Evolutionary conservation across 2,888 invertebrate species (phyloP).

Genomic region (Calameuta pallipes): DNA sequence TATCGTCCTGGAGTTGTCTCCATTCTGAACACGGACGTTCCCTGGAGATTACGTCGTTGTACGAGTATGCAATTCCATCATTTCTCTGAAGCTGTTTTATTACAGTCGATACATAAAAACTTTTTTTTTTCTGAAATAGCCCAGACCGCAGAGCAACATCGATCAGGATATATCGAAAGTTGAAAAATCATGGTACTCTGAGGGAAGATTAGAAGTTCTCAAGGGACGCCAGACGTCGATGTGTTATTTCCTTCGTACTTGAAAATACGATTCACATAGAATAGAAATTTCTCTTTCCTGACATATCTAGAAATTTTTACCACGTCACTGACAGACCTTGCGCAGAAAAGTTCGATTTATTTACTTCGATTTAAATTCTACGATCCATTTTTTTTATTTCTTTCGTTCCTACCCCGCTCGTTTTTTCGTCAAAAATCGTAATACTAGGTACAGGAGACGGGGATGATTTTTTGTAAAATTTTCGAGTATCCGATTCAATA

Average conservation of each 20-base stretch:
- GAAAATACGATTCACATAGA: neutral
- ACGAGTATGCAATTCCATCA: neutral
- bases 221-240: neutral
- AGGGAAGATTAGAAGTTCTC: neutral
- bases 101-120: neutral
- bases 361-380: neutral
- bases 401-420: neutral
- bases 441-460: neutral
- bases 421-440: neutral
- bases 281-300: neutral
- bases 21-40: neutral
- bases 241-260: neutral
- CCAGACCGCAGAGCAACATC: neutral
- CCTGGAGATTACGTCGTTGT: neutral
- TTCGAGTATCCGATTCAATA: neutral
- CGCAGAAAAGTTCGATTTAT: neutral
- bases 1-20: neutral
- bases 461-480: neutral
- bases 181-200: neutral
- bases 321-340: neutral
- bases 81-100: neutral
- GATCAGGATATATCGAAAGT: neutral
- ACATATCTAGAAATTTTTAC: neutral
- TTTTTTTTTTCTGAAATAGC: neutral
- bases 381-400: neutral